A percentile compares a stretch with the other conserved stretches of the same genome.
Evolutionary conservation across 2,797 vertebrate genomes (phyloP).

Genomic region (Strix occidentalis): DNA sequence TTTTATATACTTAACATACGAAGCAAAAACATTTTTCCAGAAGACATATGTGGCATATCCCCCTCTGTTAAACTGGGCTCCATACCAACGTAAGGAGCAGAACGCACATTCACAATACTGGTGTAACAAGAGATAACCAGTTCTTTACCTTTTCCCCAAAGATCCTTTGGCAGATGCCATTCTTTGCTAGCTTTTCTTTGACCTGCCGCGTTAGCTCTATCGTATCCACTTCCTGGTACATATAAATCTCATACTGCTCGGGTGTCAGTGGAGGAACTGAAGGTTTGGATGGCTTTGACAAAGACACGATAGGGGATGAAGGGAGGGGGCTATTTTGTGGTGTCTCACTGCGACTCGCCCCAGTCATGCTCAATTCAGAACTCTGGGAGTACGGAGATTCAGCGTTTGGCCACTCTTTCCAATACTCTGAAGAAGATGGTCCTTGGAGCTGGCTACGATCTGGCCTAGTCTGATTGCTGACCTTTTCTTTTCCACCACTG

Average conservation of each 20-base stretch:
- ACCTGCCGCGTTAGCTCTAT: constrained; percentile 90
- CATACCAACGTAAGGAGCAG: not conserved
- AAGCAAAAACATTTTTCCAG: not conserved
- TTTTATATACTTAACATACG: not conserved
- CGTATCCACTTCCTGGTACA: constrained; percentile 93
- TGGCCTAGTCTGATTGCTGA: constrained; percentile 70
- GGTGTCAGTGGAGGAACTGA: constrained; percentile 86
- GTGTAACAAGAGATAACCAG: constrained; percentile 52
- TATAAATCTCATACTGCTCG: constrained; percentile 91
- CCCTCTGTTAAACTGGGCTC: not conserved
- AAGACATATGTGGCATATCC: not conserved
- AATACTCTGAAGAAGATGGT: constrained; percentile 85
- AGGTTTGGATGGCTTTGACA: constrained; percentile 84
- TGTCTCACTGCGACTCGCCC: constrained; percentile 84
- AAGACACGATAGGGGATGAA: constrained; percentile 81
- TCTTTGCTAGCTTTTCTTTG: constrained; percentile 92
- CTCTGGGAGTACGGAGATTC: constrained; percentile 87
- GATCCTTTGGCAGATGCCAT: constrained; percentile 91
- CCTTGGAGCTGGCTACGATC: constrained; percentile 80
- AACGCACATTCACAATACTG: not conserved
- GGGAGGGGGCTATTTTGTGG: constrained; percentile 88
- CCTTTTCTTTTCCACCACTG: constrained; percentile 76
- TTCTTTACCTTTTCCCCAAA: constrained; percentile 90
- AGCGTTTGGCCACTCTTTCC: constrained; percentile 89
- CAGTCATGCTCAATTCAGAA: constrained; percentile 85